These are phyloP conservation scores for Tachina grossa DNA, from an alignment of 2,888 invertebrate species.

Conservation along the genomic window DNA sequence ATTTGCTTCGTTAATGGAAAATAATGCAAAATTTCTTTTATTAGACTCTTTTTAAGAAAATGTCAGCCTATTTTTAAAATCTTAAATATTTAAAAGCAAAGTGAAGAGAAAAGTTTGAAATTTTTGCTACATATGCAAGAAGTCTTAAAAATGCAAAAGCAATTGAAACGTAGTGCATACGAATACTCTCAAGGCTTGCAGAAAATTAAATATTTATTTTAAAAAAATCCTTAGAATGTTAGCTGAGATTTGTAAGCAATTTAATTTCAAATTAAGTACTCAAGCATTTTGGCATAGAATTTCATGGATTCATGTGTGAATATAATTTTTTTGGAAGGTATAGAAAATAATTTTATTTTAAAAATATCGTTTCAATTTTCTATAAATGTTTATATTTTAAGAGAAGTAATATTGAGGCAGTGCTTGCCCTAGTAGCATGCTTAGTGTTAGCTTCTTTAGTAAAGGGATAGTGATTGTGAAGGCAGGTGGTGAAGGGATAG, in stretches of 20 bases:
- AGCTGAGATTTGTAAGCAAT: not conserved
- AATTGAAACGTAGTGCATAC: not conserved
- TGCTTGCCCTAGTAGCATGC: no score
- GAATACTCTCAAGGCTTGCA: not conserved
- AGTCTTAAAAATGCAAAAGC: conserved; percentile 4
- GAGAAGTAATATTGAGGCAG: no score
- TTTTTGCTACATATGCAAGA: not conserved
- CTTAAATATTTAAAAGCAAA: conserved; percentile 21
- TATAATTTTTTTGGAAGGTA: no score
- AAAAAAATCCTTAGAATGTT: not conserved
- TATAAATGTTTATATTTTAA: no score
- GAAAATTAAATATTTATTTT: not conserved
- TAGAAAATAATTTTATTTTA: no score
- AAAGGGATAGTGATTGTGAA: no score
- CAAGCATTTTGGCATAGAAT: no score
- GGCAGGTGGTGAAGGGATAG: no score
- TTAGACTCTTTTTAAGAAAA: conserved; percentile 10
- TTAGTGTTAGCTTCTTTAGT: no score
- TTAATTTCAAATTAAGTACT: not conserved
- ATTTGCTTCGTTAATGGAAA: not conserved
- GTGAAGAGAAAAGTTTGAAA: not conserved
- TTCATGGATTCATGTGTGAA: no score
- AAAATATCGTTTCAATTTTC: no score
- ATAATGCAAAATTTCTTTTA: not conserved
- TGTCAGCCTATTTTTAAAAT: conserved; percentile 9